Conservation (phyloP, 92 coral and sea anemone genomes). For the Siderastrea radians region DNA sequence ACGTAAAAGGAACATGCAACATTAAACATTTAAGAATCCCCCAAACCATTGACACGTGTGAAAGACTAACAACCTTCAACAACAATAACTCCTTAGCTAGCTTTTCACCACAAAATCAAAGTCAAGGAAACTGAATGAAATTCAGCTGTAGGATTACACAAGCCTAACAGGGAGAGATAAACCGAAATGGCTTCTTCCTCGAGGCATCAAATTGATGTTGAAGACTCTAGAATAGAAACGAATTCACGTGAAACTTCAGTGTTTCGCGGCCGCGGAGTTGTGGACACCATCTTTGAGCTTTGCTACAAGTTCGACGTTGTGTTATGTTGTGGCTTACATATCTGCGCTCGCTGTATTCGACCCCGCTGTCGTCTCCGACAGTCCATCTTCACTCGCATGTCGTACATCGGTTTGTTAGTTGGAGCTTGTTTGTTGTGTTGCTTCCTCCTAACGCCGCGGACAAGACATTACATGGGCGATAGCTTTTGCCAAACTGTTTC, state of each 20-base stretch:
- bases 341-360: slow-evolving; percentile 71
- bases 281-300: slow-evolving; percentile 29
- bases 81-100: slow-evolving; percentile 5
- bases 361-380: slow-evolving; percentile 76
- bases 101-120: neutral
- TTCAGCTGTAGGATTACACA: neutral
- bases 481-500: slow-evolving; percentile 85
- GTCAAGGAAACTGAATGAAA: neutral
- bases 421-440: slow-evolving; percentile 85
- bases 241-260: slow-evolving; percentile 3
- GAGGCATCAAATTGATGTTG: slow-evolving; percentile 19
- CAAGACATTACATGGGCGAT: slow-evolving; percentile 70
- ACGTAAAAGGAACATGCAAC: slow-evolving; percentile 54
- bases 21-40: slow-evolving; percentile 69
- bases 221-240: slow-evolving; percentile 12
- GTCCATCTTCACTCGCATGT: slow-evolving; percentile 84
- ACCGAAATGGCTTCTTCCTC: slow-evolving; percentile 11
- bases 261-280: slow-evolving; percentile 5
- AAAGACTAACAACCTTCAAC: slow-evolving; percentile 30
- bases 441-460: slow-evolving; percentile 86
- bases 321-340: slow-evolving; percentile 79
- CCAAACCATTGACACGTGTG: slow-evolving; percentile 83
- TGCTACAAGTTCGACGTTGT: slow-evolving; percentile 75
- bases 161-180: neutral
- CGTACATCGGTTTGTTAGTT: slow-evolving; percentile 81